phyloP scores from a whole-genome alignment of 2,113 vertebrate species.

The Carlito syrichta region DNA sequence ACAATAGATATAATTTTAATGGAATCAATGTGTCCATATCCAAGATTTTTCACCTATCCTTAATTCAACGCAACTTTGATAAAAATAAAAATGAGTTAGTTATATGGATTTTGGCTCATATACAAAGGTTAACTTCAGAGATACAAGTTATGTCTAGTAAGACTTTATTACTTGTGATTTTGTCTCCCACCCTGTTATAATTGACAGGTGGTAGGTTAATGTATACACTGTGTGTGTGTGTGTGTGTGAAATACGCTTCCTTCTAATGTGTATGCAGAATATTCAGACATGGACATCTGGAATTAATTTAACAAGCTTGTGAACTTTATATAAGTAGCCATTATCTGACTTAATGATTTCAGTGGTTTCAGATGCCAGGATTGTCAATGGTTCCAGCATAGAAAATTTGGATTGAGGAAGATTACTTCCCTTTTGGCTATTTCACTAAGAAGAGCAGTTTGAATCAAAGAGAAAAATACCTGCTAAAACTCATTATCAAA shows the following conservation, averaged over 20 bases:
- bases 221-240: rapidly evolving
- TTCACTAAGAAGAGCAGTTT: not conserved
- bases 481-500: not conserved
- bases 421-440: slow-evolving; percentile 10
- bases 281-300: not conserved
- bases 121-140: not conserved
- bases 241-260: not conserved
- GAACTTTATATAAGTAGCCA: not conserved
- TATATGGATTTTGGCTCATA: not conserved
- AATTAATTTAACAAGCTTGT: not conserved
- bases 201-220: not conserved
- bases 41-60: not conserved
- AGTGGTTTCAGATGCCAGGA: not conserved
- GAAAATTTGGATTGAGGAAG: not conserved
- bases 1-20: not conserved
- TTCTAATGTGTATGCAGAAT: not conserved
- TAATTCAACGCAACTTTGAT: not conserved
- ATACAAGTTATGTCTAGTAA: not conserved
- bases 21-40: not conserved
- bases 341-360: slow-evolving; percentile 14
- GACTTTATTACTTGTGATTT: not conserved
- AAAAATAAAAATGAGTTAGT: not conserved
- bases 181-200: not conserved
- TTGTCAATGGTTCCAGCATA: not conserved
- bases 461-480: slow-evolving; percentile 13